Conservation (phyloP, 2,113 vertebrate genomes). For the Casuarius casuarius region DNA sequence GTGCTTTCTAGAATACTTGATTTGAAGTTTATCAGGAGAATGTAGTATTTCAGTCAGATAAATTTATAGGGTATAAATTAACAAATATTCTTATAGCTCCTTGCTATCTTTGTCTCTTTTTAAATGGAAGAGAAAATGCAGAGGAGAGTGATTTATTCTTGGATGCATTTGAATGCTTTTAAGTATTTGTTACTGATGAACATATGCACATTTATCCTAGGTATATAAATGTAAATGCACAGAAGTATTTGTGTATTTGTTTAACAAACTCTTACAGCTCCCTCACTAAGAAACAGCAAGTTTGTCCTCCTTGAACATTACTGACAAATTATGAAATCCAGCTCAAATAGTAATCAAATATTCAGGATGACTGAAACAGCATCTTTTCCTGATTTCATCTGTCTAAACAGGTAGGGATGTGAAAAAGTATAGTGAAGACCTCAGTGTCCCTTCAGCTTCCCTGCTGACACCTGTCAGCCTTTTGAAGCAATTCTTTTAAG, state of each 20-base stretch:
- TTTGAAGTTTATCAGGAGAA: constrained; percentile 10
- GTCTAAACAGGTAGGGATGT: constrained; percentile 83
- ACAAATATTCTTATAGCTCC: constrained; percentile 18
- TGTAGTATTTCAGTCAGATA: constrained; percentile 28
- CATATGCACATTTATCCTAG: neutral
- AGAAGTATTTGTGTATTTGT: neutral
- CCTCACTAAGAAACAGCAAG: neutral
- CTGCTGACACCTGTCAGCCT: constrained; percentile 87
- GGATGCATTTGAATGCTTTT: neutral
- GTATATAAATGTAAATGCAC: neutral
- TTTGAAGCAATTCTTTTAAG: constrained; percentile 77
- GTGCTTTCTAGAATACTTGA: neutral
- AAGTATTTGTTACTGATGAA: neutral
- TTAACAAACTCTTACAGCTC: neutral
- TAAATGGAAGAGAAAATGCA: neutral
- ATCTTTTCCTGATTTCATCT: constrained; percentile 77
- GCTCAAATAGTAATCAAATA: constrained; percentile 74
- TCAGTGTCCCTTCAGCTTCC: constrained; percentile 69
- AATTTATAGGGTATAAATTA: neutral
- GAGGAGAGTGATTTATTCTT: neutral
- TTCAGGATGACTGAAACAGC: constrained; percentile 69
- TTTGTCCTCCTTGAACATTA: constrained; percentile 4
- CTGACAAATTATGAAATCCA: constrained; percentile 65
- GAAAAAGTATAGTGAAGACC: constrained; percentile 77
- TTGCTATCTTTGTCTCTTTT: constrained; percentile 17